These are phyloP conservation scores for Nycticebus coucang DNA, from an alignment of 2,113 vertebrate species.

Conservation along the genomic window DNA sequence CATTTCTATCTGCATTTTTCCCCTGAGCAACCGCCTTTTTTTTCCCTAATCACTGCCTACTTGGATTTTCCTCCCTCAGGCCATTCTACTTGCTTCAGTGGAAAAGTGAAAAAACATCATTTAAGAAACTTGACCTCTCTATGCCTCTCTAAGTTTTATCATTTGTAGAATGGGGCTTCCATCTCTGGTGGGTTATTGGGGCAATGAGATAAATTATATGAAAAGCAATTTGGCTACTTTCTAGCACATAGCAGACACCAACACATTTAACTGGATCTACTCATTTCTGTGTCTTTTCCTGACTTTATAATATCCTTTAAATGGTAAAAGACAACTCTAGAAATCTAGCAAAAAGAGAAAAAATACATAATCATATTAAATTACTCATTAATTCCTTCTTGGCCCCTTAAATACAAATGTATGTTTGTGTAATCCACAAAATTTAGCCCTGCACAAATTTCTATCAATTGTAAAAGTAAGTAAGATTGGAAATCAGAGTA, in stretches of 20 bases:
- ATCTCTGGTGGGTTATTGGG: neutral
- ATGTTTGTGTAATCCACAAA: neutral
- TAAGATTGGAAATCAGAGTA: neutral
- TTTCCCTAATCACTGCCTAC: neutral
- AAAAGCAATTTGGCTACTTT: neutral
- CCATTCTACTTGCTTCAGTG: neutral
- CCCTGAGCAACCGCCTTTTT: neutral
- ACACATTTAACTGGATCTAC: neutral
- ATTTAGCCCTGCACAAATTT: neutral
- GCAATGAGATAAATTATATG: neutral
- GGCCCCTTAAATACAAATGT: neutral
- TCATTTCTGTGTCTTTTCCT: neutral
- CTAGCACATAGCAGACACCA: neutral
- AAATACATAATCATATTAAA: neutral
- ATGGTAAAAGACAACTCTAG: neutral
- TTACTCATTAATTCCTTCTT: neutral
- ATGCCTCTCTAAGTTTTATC: neutral
- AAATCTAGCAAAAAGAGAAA: conserved; percentile 28
- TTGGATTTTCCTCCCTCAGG: neutral
- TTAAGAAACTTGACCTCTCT: neutral
- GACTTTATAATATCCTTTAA: neutral
- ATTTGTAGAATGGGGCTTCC: neutral
- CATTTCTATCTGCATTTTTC: neutral
- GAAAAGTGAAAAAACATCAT: neutral
- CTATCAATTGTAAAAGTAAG: conserved; percentile 15